Evolutionary conservation across 92 coral and sea anemone species (phyloP), one percentile per base, ranked within the genome.

Genomic region (Micromussa lordhowensis): DNA sequence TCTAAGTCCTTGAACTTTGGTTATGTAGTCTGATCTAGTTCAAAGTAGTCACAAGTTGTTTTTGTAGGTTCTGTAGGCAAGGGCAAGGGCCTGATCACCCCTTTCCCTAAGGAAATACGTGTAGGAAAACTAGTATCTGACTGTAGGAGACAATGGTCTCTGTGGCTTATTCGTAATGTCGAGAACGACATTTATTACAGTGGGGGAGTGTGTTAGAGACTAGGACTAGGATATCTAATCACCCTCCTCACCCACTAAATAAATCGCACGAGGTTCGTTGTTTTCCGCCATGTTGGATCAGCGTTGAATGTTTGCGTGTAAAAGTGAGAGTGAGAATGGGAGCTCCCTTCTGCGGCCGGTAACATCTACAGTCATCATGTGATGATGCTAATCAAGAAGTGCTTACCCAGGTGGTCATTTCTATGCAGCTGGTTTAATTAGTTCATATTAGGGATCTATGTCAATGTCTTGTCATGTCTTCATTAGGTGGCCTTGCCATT

Each of bases 1-100:
- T 3, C 16, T 21, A 59, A 59, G 68, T 59, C 22, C 68, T 14
- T 59, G 68, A 59, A 59, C 68, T 59, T 59, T 59, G 68, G 68
- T 59, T 5, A 48, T 4, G 18, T 59, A 59, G 19, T 4, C 16
- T 59, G 3, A 15, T 5, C 68, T 59, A 59, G 68, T 59, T 59
- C 4, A 21, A 4, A 59, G 3, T 21, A 59, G 68, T 59, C 68
- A 5, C n/a, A n/a, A n/a, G 18, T 15, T 59, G 68, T 59, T 59
- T 59, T 7, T 59, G 68, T 4, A 4, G 68, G 5, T 14, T 59
- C 68, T 7, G 5, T 15, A 59, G 68, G 68, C 16, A 3, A 59
- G 68, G 68, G 68, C 68, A n/a, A n/a, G n/a, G n/a, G n/a, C n/a
- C 18, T 59, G 68, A 59, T 59, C 68, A 59, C 68, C 68, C 68